Evolutionary conservation across 2,113 vertebrate genomes (phyloP).

Genomic region (Strigops habroptila): DNA sequence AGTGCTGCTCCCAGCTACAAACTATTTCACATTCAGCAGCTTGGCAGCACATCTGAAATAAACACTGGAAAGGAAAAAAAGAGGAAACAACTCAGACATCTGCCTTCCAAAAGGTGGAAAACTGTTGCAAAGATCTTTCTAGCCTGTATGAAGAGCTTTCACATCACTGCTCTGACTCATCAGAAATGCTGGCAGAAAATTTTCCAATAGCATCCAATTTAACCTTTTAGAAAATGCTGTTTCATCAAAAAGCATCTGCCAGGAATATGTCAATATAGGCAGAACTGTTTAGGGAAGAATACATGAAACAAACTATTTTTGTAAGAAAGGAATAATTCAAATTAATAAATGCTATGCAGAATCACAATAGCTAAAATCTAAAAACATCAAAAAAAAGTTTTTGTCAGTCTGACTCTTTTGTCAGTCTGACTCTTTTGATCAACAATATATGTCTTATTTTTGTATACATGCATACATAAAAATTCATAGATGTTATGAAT

Average conservation of each 20-base stretch:
- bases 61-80: background rate
- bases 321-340: background rate
- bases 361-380: background rate
- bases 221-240: constrained; percentile 4
- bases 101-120: background rate
- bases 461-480: fast-evolving
- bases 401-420: background rate
- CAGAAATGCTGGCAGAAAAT: background rate
- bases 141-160: background rate
- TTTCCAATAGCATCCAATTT: constrained; percentile 5
- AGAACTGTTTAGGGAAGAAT: background rate
- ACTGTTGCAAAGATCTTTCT: background rate
- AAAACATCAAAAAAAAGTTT: background rate
- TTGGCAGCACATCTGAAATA: background rate
- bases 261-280: background rate
- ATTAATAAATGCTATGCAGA: background rate
- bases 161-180: constrained; percentile 23
- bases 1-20: background rate
- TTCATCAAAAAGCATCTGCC: constrained; percentile 12
- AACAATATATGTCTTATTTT: background rate
- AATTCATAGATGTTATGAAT: fast-evolving
- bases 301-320: background rate
- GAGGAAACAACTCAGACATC: background rate
- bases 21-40: background rate
- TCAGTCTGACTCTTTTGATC: too few species aligned